phyloP scores from a whole-genome alignment of 1,140 invertebrate species.

The Solenopsis fugax region DNA sequence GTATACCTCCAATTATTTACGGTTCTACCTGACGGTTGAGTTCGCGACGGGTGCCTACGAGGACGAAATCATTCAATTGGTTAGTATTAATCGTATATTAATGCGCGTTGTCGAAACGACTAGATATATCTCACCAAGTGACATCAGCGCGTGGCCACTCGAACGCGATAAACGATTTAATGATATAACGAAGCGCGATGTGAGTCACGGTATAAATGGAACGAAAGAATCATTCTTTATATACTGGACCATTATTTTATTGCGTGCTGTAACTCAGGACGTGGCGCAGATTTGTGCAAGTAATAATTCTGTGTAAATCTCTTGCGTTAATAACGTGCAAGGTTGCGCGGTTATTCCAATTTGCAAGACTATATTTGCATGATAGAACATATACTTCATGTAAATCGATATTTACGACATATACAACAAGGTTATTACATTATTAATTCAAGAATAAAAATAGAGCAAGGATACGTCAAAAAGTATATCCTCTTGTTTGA shows the following conservation, averaged over 20 bases:
- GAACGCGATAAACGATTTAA: constrained; percentile 41
- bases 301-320: constrained; percentile 21
- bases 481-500: not conserved
- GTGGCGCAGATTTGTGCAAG: constrained; percentile 29
- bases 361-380: constrained; percentile 12
- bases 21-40: constrained; percentile 4
- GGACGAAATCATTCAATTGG: not conserved
- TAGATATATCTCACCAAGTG: constrained; percentile 39
- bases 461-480: not conserved
- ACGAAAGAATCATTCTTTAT: constrained; percentile 40
- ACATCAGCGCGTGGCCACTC: constrained; percentile 49
- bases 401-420: constrained; percentile 65
- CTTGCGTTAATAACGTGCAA: constrained; percentile 4
- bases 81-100: constrained; percentile 47
- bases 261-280: not conserved
- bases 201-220: constrained; percentile 31
- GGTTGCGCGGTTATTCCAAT: constrained; percentile 53
- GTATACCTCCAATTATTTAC: not conserved
- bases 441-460: constrained; percentile 46
- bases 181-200: not conserved
- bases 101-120: constrained; percentile 25
- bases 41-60: not conserved
- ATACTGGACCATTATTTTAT: constrained; percentile 31
- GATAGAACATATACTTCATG: constrained; percentile 73
- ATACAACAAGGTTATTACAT: constrained; percentile 70